Percentiles rank a stretch among this genome's conserved stretches.
These are phyloP conservation scores for Osmoderma eremita DNA, from an alignment of 2,888 invertebrate genomes.

Conservation along the genomic window DNA sequence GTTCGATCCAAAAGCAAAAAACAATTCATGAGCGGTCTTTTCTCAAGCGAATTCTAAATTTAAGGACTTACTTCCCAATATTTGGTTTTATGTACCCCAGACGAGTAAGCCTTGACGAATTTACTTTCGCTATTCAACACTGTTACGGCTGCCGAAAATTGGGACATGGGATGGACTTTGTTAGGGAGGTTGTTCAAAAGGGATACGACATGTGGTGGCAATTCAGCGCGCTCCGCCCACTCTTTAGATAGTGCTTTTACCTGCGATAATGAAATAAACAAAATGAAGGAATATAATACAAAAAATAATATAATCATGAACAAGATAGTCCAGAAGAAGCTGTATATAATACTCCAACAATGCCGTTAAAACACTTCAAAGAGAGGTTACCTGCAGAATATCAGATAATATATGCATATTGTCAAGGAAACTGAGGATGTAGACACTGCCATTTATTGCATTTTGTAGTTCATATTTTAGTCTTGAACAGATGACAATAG, in stretches of 20 bases:
- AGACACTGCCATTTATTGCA: too few species aligned
- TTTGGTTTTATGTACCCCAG: conserved; percentile 86
- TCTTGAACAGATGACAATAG: too few species aligned
- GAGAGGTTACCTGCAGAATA: too few species aligned
- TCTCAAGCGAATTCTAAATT: too few species aligned
- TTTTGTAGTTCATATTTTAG: too few species aligned
- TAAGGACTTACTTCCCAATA: conserved; percentile 89
- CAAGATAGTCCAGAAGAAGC: background rate
- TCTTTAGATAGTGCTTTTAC: conserved; percentile 79
- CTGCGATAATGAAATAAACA: conserved; percentile 58
- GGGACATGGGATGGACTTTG: conserved; percentile 93
- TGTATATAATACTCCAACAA: too few species aligned
- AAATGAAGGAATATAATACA: background rate
- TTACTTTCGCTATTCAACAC: conserved; percentile 92
- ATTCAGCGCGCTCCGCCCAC: conserved; percentile 88
- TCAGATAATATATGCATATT: too few species aligned
- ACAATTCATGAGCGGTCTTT: too few species aligned
- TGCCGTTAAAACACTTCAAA: too few species aligned
- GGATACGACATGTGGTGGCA: conserved; percentile 92
- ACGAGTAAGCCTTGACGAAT: conserved; percentile 89
- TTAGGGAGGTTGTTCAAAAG: conserved; percentile 92
- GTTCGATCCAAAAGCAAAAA: too few species aligned
- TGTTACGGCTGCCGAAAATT: conserved; percentile 90
- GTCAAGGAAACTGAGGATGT: too few species aligned
- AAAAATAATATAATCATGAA: background rate